A percentile compares a stretch with the other conserved stretches of the same genome.
phyloP scores from a whole-genome alignment of 2,113 vertebrate genomes.

The Archocentrus centrarchus region DNA sequence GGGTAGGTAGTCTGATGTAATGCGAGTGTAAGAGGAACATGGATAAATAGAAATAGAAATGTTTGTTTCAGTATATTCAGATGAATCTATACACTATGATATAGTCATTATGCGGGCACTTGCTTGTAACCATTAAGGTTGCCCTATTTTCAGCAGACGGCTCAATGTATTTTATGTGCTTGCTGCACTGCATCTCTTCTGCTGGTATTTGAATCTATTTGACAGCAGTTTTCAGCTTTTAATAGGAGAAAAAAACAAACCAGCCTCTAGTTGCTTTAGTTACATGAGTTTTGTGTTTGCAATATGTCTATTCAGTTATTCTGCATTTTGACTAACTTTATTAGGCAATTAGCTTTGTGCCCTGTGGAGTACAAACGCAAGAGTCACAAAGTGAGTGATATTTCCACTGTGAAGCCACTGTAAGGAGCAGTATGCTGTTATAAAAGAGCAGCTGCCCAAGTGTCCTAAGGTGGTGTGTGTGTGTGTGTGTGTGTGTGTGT shows the following conservation, averaged over 20 bases:
- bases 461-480: constrained; percentile 52
- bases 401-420: constrained; percentile 17
- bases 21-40: constrained; percentile 7
- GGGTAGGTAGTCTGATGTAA: constrained; percentile 53
- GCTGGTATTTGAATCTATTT: constrained; percentile 23
- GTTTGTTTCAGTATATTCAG: constrained; percentile 36
- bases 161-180: constrained; percentile 18
- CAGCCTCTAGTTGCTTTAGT: constrained; percentile 12
- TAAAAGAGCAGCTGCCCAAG: constrained; percentile 51
- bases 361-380: constrained; percentile 23
- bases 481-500: not conserved
- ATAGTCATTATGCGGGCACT: constrained; percentile 52
- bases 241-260: constrained; percentile 11
- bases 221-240: constrained; percentile 31
- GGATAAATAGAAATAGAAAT: constrained; percentile 27
- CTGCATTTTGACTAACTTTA: constrained; percentile 23
- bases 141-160: constrained; percentile 40
- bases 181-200: constrained; percentile 20
- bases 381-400: constrained; percentile 23
- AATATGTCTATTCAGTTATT: constrained; percentile 22
- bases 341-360: constrained; percentile 28
- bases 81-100: constrained; percentile 42
- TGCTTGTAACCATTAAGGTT: constrained; percentile 57
- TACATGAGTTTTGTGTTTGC: constrained; percentile 20
- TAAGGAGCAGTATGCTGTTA: constrained; percentile 32